Evolutionary conservation across 2,797 vertebrate genomes (phyloP).

Genomic region (Pipistrellus nathusii): DNA sequence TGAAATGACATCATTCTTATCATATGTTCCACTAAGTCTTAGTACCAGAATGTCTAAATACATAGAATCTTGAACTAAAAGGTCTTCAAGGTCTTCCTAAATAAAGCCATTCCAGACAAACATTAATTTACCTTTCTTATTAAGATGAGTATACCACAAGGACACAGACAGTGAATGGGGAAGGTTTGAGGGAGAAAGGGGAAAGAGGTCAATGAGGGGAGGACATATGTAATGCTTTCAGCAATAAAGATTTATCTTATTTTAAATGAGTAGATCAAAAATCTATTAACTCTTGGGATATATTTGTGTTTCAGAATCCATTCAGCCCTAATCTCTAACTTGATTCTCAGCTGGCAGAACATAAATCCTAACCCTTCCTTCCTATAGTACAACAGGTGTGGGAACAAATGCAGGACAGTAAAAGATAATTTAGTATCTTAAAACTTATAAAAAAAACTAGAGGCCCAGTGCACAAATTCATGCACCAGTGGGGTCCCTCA

Average conservation of each 20-base stretch:
- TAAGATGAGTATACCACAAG: constrained; percentile 29
- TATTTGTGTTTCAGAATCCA: constrained; percentile 49
- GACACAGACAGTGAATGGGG: no score
- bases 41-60: constrained; percentile 53
- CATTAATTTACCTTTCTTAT: constrained; percentile 7
- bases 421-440: constrained; percentile 5
- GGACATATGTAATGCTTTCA: background rate
- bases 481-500: no score
- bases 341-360: background rate
- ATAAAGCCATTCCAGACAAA: constrained; percentile 51
- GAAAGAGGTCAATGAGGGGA: no score
- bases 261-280: constrained; percentile 31
- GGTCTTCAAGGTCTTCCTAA: constrained; percentile 43
- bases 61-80: constrained; percentile 8
- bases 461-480: no score
- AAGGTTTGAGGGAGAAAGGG: no score
- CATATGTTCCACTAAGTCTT: background rate
- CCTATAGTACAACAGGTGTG: background rate
- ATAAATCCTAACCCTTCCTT: background rate
- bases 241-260: background rate
- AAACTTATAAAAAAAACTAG: background rate
- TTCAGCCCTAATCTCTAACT: background rate
- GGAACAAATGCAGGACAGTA: background rate
- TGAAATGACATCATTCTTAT: constrained; percentile 22
- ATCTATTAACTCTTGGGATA: constrained; percentile 13